Percentiles rank a stretch among this genome's conserved stretches.
These are phyloP conservation scores for Phrynosoma blainvillii DNA, from an alignment of 2,113 vertebrate species.

Conservation along the genomic window DNA sequence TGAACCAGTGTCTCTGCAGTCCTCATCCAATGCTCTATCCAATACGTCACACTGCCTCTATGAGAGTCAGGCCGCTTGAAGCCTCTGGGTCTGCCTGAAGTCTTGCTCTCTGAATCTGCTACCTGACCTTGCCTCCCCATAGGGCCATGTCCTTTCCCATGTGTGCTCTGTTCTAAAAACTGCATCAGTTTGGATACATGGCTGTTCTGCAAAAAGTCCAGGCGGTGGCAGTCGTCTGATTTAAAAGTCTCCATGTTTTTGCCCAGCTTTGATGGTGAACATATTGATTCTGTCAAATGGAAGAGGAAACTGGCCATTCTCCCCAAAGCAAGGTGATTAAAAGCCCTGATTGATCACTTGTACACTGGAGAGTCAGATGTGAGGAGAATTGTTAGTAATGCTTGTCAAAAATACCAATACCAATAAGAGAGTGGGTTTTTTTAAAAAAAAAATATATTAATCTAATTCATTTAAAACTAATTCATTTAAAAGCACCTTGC, in stretches of 20 bases:
- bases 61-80: not conserved
- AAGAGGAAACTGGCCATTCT: not conserved
- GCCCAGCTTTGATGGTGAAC: not conserved
- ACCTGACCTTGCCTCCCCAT: not conserved
- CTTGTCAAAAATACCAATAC: not conserved
- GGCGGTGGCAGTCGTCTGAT: slow-evolving; percentile 55
- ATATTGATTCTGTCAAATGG: not conserved
- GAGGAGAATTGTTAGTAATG: not conserved
- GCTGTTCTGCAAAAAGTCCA: slow-evolving; percentile 42
- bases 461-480: too few species aligned
- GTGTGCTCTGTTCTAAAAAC: not conserved
- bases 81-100: not conserved
- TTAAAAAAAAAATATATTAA: too few species aligned
- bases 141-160: not conserved
- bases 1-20: too few species aligned
- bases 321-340: slow-evolving; percentile 4
- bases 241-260: rapidly evolving
- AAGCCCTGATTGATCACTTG: not conserved
- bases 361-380: not conserved
- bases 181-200: not conserved
- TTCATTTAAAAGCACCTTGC: too few species aligned
- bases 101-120: not conserved
- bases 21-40: too few species aligned
- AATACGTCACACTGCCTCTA: not conserved
- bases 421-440: too few species aligned